phyloP scores from a whole-genome alignment of 2,888 invertebrate species.

The Lepeophtheirus nordmannii region DNA sequence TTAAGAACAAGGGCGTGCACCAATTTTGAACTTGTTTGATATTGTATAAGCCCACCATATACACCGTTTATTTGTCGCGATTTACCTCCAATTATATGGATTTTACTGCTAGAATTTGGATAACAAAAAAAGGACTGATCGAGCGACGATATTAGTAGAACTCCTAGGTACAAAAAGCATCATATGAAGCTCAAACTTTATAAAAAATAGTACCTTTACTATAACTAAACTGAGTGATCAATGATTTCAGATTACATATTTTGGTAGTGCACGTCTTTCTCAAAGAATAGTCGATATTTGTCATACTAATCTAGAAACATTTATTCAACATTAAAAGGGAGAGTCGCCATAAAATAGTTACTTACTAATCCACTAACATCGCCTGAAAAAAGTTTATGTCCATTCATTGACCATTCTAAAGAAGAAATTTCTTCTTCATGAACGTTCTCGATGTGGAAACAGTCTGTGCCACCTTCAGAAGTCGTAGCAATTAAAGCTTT shows the following conservation, averaged over 20 bases:
- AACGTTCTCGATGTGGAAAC: background rate
- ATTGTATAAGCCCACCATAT: conserved; percentile 1
- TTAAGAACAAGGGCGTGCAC: background rate
- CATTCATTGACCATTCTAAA: conserved; percentile 12
- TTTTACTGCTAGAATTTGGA: background rate
- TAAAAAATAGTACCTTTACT: background rate
- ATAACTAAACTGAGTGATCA: background rate
- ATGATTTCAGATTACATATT: background rate
- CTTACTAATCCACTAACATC: background rate
- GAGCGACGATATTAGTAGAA: background rate
- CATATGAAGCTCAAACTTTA: background rate
- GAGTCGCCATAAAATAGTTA: background rate
- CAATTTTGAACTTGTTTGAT: background rate
- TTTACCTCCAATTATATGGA: background rate
- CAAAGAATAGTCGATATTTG: background rate
- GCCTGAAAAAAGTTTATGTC: background rate
- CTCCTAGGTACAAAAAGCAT: background rate
- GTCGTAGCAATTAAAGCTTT: background rate
- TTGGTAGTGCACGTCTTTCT: background rate
- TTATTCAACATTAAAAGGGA: background rate
- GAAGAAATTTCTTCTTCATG: background rate
- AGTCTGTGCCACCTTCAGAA: conserved; percentile 1
- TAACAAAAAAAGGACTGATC: conserved; percentile 3
- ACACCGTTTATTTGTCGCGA: background rate
- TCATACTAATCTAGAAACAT: background rate